Conservation (phyloP, 1,140 invertebrate genomes). For the Paramacrobiotus metropolitanus region DNA sequence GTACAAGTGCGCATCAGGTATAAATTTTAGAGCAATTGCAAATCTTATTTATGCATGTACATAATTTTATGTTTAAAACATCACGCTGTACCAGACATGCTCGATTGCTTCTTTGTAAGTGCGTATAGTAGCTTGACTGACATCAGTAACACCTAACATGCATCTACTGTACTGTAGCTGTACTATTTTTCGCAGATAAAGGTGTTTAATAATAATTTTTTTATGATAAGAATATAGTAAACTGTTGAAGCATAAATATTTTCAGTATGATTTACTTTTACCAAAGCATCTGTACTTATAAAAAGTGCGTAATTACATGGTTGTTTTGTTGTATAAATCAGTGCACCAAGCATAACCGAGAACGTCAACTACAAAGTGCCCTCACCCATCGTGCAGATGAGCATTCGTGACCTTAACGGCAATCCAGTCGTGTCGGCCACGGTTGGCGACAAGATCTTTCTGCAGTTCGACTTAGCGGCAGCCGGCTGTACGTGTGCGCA, state of each 20-base stretch:
- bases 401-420: not conserved
- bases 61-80: no score
- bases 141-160: not conserved
- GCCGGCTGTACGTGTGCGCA: not conserved
- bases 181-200: no score
- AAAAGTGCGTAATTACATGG: no score
- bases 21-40: no score
- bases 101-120: not conserved
- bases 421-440: not conserved
- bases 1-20: not conserved
- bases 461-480: not conserved
- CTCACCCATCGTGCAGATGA: constrained; percentile 2
- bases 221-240: no score
- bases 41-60: no score
- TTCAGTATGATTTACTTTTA: no score
- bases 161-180: no score
- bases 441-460: not conserved
- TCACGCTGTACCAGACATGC: no score
- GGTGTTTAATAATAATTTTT: no score
- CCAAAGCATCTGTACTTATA: no score
- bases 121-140: not conserved
- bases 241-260: no score
- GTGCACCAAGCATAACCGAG: constrained; percentile 1
- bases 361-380: constrained; percentile 3
- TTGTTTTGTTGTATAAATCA: not conserved